Base-by-base conservation (phyloP, 1,140 invertebrate genomes). In the Grapholita molesta region DNA sequence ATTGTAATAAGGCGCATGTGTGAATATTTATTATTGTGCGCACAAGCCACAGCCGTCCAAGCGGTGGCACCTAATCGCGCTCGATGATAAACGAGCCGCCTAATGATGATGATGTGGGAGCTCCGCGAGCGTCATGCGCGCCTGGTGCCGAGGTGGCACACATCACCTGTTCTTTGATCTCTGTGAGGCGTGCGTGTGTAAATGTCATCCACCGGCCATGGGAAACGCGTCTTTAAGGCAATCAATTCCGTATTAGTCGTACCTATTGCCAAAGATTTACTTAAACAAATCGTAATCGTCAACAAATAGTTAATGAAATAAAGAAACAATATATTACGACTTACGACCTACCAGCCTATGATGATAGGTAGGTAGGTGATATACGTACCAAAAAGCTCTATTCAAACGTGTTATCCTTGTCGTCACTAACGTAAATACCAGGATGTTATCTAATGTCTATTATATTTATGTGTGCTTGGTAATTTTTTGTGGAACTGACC, bases 161-260 rank as follows among this genome's bases (percentile, higher is more conserved):
- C 68, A 75, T 78, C 77, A 78, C 78, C 83, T 80, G 83, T 83
- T 80, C 76, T 78, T 81, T 74, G 78, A 81, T 81, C 77, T 73
- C 67, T 69, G 48, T 42, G 70, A 21, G 25, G 53, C 21, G 67
- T 48, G 30, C 33, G 35, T 48, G 66, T 35, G 25, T 24, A n/a
- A 24, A 24, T 61, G 55, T 61, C 55, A 61, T 61, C 55, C 28
- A 15, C 28, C 7, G n/a, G 12, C 0, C n/a, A n/a, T 38, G 7
- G 7, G 30, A 32, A 9, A 32, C 0, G 7, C 30, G 3, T 8
- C 32, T 8, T 33, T 33, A 8, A n/a, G n/a, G n/a, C n/a, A n/a
- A n/a, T n/a, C n/a, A n/a, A n/a, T n/a, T n/a, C n/a, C n/a, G n/a
- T n/a, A n/a, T n/a, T n/a, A n/a, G n/a, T n/a, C n/a, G n/a, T n/a